phyloP scores from a whole-genome alignment of 2,797 vertebrate genomes.

The Microctenopoma steveboyesi region DNA sequence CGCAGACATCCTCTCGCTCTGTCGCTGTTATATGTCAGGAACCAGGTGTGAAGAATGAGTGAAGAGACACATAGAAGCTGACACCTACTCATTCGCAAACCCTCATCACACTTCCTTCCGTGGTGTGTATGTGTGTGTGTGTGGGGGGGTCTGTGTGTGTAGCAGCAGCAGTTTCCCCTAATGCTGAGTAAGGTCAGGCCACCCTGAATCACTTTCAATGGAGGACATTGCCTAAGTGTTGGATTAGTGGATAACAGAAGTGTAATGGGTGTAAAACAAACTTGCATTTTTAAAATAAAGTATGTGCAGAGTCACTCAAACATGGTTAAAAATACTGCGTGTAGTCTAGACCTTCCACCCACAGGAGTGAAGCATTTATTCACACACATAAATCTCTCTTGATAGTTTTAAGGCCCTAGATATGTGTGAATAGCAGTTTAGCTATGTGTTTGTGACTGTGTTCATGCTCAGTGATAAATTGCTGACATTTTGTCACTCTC shows the following conservation, averaged over 20 bases:
- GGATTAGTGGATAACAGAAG: slow-evolving; percentile 1
- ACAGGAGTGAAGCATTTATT: slow-evolving; percentile 43
- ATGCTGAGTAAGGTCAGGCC: slow-evolving; percentile 45
- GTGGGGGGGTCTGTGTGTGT: slow-evolving; percentile 6
- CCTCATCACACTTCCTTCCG: slow-evolving; percentile 33
- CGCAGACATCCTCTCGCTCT: slow-evolving; percentile 12
- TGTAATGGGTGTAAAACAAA: background rate
- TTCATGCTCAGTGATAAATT: slow-evolving; percentile 11
- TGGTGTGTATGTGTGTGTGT: slow-evolving; percentile 19
- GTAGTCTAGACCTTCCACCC: slow-evolving; percentile 20
- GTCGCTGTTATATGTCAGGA: slow-evolving; percentile 49
- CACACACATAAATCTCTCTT: slow-evolving; percentile 39
- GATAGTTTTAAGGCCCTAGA: slow-evolving; percentile 21
- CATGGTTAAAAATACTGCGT: slow-evolving; percentile 25
- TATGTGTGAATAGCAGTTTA: slow-evolving; percentile 19
- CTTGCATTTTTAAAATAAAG: background rate
- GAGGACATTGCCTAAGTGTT: slow-evolving; percentile 1
- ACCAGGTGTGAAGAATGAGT: slow-evolving; percentile 60
- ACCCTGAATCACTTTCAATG: slow-evolving; percentile 41
- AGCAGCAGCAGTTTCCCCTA: slow-evolving; percentile 23
- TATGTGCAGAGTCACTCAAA: slow-evolving; percentile 1
- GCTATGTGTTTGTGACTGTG: slow-evolving; percentile 1
- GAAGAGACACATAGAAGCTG: slow-evolving; percentile 51
- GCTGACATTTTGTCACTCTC: slow-evolving; percentile 21
- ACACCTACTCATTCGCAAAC: slow-evolving; percentile 70